Evolutionary conservation across 2,797 vertebrate genomes (phyloP), one percentile per base, ranked within the genome.

Genomic region (Pygocentrus nattereri): DNA sequence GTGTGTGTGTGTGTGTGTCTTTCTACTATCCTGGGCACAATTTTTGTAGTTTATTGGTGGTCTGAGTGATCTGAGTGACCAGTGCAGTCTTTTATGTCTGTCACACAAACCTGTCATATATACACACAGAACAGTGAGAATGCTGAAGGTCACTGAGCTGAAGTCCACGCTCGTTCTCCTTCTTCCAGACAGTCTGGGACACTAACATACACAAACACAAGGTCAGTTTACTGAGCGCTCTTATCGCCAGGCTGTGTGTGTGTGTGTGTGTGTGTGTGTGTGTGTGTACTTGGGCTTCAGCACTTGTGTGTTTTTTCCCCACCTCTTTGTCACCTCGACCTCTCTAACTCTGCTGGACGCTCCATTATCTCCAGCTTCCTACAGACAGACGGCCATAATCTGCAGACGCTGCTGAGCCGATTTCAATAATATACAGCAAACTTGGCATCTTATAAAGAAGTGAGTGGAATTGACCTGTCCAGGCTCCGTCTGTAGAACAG

Each of bases 221-320:
- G 92, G 93, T 93, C 92, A 92, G 73, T 88, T 70, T 85, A 31
- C 83, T 69, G 81, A 90, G 25, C 3, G n/a, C 58, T 15, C 58
- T 61, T 61, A 61, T 61, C 58, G 16, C 58, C 11, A 10, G 13
- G 30, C 23, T 61, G 58, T 61, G 58, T 61, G 58, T 61, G n/a
- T n/a, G n/a, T n/a, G 41, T 44, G 41, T 44, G n/a, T n/a, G n/a
- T n/a, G n/a, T n/a, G n/a, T n/a, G n/a, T n/a, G n/a, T n/a, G n/a
- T n/a, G n/a, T n/a, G n/a, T n/a, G 58, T 61, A 23, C 54, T 58
- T 58, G 54, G 3, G 21, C 54, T 58, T 54, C 54, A 58, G 11
- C 54, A 58, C 54, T 56, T 19, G 58, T 30, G 58, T 61, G 25
- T 61, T 27, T 61, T n/a, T 27, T n/a, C 58, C 54, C 7, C 58